Conservation (phyloP, 2,113 vertebrate species). For the Pygoscelis antarcticus region DNA sequence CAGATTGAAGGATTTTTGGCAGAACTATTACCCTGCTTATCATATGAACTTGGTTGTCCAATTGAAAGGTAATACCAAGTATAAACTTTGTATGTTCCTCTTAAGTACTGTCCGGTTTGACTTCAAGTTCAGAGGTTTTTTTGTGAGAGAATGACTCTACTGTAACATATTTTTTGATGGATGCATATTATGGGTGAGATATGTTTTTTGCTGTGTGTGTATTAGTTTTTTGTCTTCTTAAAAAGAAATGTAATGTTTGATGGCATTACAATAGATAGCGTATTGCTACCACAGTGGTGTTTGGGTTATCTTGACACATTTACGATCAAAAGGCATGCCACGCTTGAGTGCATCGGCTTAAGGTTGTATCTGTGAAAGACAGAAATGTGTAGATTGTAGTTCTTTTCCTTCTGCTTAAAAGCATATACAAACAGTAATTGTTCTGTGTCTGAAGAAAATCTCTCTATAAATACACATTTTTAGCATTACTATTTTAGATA, state of each 20-base stretch:
- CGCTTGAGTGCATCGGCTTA: background rate
- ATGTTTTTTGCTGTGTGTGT: background rate
- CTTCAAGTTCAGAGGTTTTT: background rate
- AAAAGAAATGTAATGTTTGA: background rate
- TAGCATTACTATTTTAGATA: background rate
- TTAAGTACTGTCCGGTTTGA: background rate
- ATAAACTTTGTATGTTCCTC: background rate
- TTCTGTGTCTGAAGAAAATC: background rate
- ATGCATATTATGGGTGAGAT: background rate
- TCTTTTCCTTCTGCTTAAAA: background rate
- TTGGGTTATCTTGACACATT: background rate
- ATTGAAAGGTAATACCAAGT: slow-evolving; percentile 79
- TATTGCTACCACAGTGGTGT: background rate
- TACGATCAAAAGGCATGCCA: background rate
- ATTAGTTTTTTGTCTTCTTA: background rate
- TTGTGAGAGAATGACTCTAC: background rate
- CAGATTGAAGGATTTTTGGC: slow-evolving; percentile 81
- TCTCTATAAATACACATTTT: background rate
- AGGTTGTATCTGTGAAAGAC: background rate
- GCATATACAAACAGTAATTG: background rate
- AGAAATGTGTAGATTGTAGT: background rate
- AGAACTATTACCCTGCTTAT: slow-evolving; percentile 81
- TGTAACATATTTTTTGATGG: background rate
- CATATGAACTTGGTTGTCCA: slow-evolving; percentile 87
- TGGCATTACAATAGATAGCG: background rate